These are phyloP conservation scores for Leistus spinibarbis DNA, from an alignment of 2,888 invertebrate species.

Conservation along the genomic window DNA sequence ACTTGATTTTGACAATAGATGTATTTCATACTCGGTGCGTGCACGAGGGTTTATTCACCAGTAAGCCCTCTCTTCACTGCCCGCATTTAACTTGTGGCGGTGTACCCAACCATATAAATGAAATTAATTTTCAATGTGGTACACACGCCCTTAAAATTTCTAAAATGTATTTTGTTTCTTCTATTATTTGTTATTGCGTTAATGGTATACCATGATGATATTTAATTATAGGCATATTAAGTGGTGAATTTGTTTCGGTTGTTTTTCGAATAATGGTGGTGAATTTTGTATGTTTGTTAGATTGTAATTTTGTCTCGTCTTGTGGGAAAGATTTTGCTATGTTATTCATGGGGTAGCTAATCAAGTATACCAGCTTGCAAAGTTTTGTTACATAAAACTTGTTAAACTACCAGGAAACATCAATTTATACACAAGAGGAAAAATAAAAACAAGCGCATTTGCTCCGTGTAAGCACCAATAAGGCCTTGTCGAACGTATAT, in stretches of 20 bases:
- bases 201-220: not conserved
- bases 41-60: conserved; percentile 1
- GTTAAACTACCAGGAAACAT: conserved; percentile 1
- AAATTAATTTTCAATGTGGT: not conserved
- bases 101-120: too few relatives aligned
- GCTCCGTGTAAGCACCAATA: not conserved
- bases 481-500: not conserved
- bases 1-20: conserved; percentile 15
- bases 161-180: not conserved
- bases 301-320: not conserved
- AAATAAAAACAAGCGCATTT: not conserved
- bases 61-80: not conserved
- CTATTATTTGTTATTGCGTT: too few relatives aligned
- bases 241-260: too few relatives aligned
- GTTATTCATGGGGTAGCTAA: conserved; percentile 1
- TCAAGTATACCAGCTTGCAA: not conserved
- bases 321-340: not conserved
- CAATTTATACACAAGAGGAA: conserved; percentile 2
- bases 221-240: too few relatives aligned
- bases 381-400: conserved; percentile 8
- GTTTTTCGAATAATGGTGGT: too few relatives aligned
- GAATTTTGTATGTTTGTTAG: not conserved
- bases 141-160: not conserved
- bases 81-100: not conserved
- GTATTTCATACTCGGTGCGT: conserved; percentile 7